These are phyloP conservation scores for Dryobates pubescens DNA, from an alignment of 2,797 vertebrate species.

Conservation along the genomic window DNA sequence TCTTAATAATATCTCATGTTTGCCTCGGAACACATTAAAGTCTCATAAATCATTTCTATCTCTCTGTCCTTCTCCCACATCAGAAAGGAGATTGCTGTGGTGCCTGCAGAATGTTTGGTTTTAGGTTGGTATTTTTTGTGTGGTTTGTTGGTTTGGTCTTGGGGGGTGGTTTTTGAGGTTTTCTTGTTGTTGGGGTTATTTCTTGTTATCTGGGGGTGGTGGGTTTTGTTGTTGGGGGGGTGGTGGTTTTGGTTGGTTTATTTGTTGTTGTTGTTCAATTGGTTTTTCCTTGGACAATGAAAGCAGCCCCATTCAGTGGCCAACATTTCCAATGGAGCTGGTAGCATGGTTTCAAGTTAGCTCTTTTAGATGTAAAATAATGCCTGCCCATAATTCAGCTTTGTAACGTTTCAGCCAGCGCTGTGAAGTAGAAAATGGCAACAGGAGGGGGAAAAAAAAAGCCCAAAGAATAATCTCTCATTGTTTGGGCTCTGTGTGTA, in stretches of 20 bases:
- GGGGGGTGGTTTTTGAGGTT: too few species aligned
- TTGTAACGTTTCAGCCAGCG: not conserved
- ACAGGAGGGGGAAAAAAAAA: not conserved
- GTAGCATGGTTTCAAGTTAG: not conserved
- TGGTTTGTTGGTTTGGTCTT: too few species aligned
- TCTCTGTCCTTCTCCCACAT: not conserved
- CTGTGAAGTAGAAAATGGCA: not conserved
- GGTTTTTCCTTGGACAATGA: not conserved
- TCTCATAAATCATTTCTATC: not conserved
- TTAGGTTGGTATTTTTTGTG: too few species aligned
- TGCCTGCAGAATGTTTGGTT: not conserved
- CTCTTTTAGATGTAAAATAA: not conserved
- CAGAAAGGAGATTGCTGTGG: not conserved
- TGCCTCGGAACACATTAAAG: not conserved
- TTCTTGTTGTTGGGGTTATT: too few species aligned
- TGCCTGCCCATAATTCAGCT: not conserved
- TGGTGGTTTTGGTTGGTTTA: not conserved
- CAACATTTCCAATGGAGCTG: not conserved
- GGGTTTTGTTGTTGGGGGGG: too few species aligned
- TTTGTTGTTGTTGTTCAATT: not conserved
- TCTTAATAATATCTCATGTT: not conserved
- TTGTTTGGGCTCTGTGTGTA: not conserved
- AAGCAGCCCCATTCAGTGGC: not conserved
- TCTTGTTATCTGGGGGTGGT: too few species aligned
- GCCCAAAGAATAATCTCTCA: not conserved